A percentile compares a stretch with the other conserved stretches of the same genome.
Evolutionary conservation across 2,797 vertebrate genomes (phyloP).

Genomic region (Momotus momota): DNA sequence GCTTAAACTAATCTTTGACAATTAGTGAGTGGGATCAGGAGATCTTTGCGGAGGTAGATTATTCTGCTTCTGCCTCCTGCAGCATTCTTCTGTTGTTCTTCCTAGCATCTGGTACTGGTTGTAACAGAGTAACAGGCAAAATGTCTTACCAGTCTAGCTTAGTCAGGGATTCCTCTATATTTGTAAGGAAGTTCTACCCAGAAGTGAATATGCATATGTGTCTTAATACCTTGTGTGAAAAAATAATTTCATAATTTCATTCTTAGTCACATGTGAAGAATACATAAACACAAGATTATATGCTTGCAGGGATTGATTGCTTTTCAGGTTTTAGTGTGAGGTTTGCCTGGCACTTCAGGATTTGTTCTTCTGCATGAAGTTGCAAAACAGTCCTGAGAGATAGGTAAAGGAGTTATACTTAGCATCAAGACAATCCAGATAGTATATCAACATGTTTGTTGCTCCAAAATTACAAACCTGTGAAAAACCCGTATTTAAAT

Average conservation of each 20-base stretch:
- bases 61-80: conserved; percentile 8
- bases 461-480: neutral
- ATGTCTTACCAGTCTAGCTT: neutral
- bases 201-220: neutral
- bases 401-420: neutral
- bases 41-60: conserved; percentile 28
- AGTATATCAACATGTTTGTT: neutral
- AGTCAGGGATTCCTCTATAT: neutral
- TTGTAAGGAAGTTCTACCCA: neutral
- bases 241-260: neutral
- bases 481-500: neutral
- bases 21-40: conserved; percentile 49
- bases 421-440: neutral
- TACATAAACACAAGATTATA: rapidly evolving
- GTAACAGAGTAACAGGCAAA: neutral
- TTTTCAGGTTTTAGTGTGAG: neutral
- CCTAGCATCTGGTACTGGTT: neutral
- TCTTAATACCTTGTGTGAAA: neutral
- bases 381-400: neutral
- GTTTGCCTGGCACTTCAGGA: neutral
- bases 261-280: neutral
- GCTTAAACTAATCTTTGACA: conserved; percentile 45
- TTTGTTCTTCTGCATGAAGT: neutral
- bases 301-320: neutral
- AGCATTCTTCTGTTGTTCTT: neutral